Evolutionary conservation across 2,888 invertebrate species (phyloP), one percentile per base, ranked within the genome.

Genomic region (Drosophila percnosoma): DNA sequence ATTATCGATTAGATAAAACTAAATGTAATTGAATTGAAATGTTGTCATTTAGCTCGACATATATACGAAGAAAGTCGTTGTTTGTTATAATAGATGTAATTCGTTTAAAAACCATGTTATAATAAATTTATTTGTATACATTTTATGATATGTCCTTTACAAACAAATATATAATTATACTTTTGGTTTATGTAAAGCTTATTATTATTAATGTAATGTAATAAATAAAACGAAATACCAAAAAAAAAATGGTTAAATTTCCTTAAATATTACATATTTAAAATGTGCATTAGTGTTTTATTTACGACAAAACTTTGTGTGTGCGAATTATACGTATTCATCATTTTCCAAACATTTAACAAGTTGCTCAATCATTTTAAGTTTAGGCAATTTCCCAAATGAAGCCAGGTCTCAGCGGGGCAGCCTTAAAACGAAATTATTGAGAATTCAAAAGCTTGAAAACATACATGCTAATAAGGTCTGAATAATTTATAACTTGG

Each of bases 1-100:
- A 42, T 45, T 24, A 33, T 33, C 10, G 4, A 11, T 33, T 33
- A 33, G 21, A 21, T 15, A 33, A 48, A 21, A 38, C 18, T 64
- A 52, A 65, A 73, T 75, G 45, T 62, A 70, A 77, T 73, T 81
- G 29, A 49, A 83, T 76, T 71, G 11, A 61, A 78, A 52, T 75
- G 82, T 84, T 82, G 78, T 70, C 76, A 78, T 73, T 78, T 69
- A 68, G 78, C 66, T 80, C 57, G 59, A 66, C 68, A 62, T 72
- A 57, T 62, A 65, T 53, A 58, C 40, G 31, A 42, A 45, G 60
- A 66, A 68, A 62, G 29, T 48, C 65, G 80, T 80, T 82, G 68
- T 65, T 76, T 76, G 73, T 68, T 71, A 63, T 48, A 58, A 52
- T 70, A 57, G 27, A 45, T 38, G 53, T 64, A 75, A 57, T 55